Conservation (phyloP, 2,113 vertebrate genomes). For the Chrysochloris asiatica region DNA sequence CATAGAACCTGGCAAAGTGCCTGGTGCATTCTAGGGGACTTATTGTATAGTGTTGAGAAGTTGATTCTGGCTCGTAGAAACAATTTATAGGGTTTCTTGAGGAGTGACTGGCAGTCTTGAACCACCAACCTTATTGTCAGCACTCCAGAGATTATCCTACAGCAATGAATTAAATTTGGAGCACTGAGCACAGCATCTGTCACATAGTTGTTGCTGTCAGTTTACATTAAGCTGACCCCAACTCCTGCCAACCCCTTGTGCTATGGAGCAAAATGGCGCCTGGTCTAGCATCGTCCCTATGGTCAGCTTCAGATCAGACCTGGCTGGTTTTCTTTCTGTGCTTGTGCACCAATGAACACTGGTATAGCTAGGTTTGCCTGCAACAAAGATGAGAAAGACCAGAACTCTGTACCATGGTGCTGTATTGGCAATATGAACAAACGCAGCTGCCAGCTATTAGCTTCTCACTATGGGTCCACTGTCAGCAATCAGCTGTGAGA, state of each 20-base stretch:
- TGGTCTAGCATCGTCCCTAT: too few species aligned
- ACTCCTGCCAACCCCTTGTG: background rate
- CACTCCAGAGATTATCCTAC: too few species aligned
- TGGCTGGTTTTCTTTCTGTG: background rate
- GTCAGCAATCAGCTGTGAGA: background rate
- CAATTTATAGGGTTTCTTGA: too few species aligned
- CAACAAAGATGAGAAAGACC: too few species aligned
- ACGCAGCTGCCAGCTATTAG: background rate
- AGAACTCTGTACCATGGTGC: background rate
- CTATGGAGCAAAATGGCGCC: too few species aligned
- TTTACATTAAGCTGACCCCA: background rate
- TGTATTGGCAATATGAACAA: background rate
- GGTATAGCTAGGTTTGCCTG: background rate
- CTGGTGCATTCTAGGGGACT: background rate
- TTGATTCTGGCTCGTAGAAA: too few species aligned
- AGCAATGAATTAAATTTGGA: background rate
- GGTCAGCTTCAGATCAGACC: too few species aligned
- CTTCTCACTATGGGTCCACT: background rate
- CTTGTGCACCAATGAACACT: background rate
- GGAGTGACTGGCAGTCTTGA: too few species aligned
- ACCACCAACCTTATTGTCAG: too few species aligned
- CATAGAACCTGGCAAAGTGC: background rate
- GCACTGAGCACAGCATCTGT: background rate
- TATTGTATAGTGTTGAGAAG: background rate
- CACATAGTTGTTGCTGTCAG: background rate